phyloP scores from a whole-genome alignment of 2,113 vertebrate genomes.

The Orthonyx spaldingii region DNA sequence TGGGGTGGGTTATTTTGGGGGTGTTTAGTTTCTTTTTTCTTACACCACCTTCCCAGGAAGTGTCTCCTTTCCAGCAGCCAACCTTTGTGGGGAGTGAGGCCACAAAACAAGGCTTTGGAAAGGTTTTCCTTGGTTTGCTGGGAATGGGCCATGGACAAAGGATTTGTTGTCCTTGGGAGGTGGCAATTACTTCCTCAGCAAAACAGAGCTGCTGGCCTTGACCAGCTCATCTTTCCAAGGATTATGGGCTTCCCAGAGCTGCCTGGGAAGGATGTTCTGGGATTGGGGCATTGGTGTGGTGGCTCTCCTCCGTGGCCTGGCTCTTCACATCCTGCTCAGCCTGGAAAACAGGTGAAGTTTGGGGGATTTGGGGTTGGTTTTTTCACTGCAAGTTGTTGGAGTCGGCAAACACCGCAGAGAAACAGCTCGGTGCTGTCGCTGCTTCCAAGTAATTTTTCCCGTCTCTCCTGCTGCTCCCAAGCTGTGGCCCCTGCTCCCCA shows the following conservation, averaged over 20 bases:
- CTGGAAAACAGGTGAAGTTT: neutral
- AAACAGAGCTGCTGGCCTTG: neutral
- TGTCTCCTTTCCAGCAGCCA: rapidly evolving
- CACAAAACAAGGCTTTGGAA: neutral
- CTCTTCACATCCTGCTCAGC: neutral
- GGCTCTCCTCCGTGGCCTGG: neutral
- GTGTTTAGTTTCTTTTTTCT: neutral
- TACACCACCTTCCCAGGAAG: neutral
- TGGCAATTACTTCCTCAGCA: neutral
- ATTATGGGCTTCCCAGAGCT: neutral
- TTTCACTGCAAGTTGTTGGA: neutral
- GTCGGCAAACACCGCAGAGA: rapidly evolving
- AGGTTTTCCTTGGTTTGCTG: neutral
- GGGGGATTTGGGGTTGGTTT: neutral
- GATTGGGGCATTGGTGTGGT: neutral
- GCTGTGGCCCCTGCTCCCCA: neutral
- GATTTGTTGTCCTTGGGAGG: neutral
- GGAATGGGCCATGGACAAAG: neutral
- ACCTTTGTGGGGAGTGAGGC: neutral
- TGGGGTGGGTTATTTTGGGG: rapidly evolving
- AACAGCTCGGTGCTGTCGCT: neutral
- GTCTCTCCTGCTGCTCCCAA: neutral
- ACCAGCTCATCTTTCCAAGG: neutral
- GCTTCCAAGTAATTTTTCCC: neutral
- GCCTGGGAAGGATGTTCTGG: neutral